A percentile compares a stretch with the other conserved stretches of the same genome.
phyloP scores from a whole-genome alignment of 2,888 invertebrate genomes.

The Teleogryllus oceanicus region DNA sequence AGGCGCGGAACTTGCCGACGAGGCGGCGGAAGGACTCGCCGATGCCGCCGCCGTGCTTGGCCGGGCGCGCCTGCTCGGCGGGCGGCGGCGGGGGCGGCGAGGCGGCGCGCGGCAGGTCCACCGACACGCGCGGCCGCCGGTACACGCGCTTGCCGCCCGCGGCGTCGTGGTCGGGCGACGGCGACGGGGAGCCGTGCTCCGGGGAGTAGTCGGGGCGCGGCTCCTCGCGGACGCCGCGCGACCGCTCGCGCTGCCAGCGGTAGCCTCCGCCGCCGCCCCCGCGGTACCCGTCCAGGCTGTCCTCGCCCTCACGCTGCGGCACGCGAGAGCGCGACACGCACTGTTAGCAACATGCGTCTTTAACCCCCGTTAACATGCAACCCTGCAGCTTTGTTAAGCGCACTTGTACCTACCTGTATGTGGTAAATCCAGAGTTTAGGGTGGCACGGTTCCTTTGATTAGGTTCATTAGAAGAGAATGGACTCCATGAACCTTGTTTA shows the following conservation, averaged over 20 bases:
- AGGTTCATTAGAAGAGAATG: too few relatives aligned
- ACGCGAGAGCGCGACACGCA: neutral
- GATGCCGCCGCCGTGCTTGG: conserved; percentile 53
- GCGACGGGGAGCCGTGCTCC: conserved; percentile 49
- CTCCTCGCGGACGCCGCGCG: conserved; percentile 11
- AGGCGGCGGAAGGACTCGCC: conserved; percentile 78
- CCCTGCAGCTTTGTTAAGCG: too few relatives aligned
- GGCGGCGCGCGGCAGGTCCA: conserved; percentile 49
- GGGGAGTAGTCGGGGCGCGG: conserved; percentile 29
- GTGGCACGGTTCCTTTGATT: too few relatives aligned
- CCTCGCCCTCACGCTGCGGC: neutral
- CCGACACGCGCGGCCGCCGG: conserved; percentile 69
- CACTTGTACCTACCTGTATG: too few relatives aligned
- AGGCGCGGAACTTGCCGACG: conserved; percentile 77
- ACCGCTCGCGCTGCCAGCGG: conserved; percentile 19
- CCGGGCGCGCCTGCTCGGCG: conserved; percentile 27
- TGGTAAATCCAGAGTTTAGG: too few relatives aligned
- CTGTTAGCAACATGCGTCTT: too few relatives aligned
- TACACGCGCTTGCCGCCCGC: conserved; percentile 58
- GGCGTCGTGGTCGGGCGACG: conserved; percentile 37
- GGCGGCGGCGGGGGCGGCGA: conserved; percentile 31
- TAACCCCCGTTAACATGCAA: too few relatives aligned
- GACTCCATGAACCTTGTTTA: too few relatives aligned
- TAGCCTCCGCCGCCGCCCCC: neutral
- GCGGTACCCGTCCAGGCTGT: conserved; percentile 12